Evolutionary conservation across 2,113 vertebrate species (phyloP).

Genomic region (Vicugna pacos): DNA sequence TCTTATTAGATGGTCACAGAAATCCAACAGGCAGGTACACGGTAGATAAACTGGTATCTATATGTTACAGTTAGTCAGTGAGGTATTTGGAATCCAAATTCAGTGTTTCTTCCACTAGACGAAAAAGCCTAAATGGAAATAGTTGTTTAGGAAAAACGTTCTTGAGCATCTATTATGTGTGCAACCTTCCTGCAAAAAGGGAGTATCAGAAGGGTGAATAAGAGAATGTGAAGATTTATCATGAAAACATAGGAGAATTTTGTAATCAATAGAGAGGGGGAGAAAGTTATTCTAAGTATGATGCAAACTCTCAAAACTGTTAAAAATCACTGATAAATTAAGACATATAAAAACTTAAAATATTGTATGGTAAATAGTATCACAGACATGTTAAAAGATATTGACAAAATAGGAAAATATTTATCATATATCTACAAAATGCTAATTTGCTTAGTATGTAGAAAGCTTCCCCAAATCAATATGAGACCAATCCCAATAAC

Average conservation of each 20-base stretch:
- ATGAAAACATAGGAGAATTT: not conserved
- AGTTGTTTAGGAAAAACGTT: not conserved
- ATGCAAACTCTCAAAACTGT: slow-evolving; percentile 2
- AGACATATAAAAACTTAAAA: slow-evolving; percentile 36
- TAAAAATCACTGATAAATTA: slow-evolving; percentile 38
- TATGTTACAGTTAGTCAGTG: not conserved
- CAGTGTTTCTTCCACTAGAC: not conserved
- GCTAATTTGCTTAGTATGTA: not conserved
- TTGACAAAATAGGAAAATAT: not conserved
- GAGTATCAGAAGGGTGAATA: not conserved
- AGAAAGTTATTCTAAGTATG: slow-evolving; percentile 17
- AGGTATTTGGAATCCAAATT: slow-evolving; percentile 34
- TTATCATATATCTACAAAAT: not conserved
- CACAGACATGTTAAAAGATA: slow-evolving; percentile 22
- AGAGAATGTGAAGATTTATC: not conserved
- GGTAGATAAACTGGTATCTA: not conserved
- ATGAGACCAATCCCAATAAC: not conserved
- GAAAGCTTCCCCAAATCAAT: slow-evolving; percentile 24
- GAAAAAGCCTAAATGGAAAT: not conserved
- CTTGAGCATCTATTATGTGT: not conserved
- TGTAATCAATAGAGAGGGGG: not conserved
- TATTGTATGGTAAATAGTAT: not conserved
- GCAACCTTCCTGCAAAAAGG: not conserved
- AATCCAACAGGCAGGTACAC: not conserved
- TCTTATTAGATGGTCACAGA: not conserved